Evolutionary conservation across 1,140 invertebrate species (phyloP), one percentile per base, ranked within the genome.

Genomic region (Heliothis subflexa): DNA sequence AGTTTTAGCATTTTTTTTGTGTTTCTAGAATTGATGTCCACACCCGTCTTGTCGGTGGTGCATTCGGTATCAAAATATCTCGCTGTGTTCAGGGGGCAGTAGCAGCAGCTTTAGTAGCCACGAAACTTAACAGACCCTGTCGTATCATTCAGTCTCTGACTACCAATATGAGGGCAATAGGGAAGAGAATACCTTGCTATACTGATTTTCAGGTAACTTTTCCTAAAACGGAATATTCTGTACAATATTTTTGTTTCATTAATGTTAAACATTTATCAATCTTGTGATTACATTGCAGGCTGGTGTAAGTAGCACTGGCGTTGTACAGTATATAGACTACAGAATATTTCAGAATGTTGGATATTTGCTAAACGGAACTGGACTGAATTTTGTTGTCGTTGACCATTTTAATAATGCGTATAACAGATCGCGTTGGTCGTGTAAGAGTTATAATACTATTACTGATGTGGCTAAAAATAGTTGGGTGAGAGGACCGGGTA

Each of bases 311-410:
- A 90, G 95, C 3, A 85, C 91, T 7, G 97, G 97, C 9, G 94
- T 94, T 70, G 96, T 97, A 18, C 96, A 97, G 28, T 96, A 95
- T 52, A 81, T 97, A 9, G 94, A 96, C 66, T 92, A 91, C 12
- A 91, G 95, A 1, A 86, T 96, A n/a, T 97, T 95, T 84, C 93
- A 95, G 81, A 97, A 97, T 85, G 88, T 93, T 9, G 97, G 97
- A 0, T 95, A 87, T 54, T 83, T 86, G 12, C 89, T 93, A 0
- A 97, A 97, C 78, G 96, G 33, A 97, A 81, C 82, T 88, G 1
- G 57, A 90, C 0, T 40, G 9, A 61, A 75, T 79, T 5, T 10
- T 61, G 4, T 87, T 9, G 80, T 70, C 0, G 7, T 79, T 14
- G 86, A 79, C 4, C 52, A 54, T 7, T 88, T 85, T 18, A 80